Evolutionary conservation across 1,140 invertebrate species (phyloP), one percentile per base, ranked within the genome.

Genomic region (Leptopilina clavipes): DNA sequence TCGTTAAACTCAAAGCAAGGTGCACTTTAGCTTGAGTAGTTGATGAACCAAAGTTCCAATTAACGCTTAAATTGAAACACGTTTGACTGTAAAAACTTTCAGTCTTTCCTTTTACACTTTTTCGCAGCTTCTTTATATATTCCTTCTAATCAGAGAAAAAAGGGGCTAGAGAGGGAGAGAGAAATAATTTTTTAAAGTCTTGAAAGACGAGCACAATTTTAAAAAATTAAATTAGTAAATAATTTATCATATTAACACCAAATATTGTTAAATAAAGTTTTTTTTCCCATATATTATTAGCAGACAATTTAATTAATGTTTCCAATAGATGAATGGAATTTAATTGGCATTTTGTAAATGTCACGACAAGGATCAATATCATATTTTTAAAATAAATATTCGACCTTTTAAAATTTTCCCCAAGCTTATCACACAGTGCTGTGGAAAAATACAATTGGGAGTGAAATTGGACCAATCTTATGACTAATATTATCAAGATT

Each of bases 11-110:
- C 75, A 56, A 76, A 19, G 54, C 75, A 40, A 81, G 72, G 76
- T 72, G 70, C 72, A 65, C 59, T 70, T 65, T 73, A 75, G 56
- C 72, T 80, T 37, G 19, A 65, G 76, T 59, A 72, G 54, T 81
- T 86, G 84, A 86, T 86, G 84, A 86, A 78, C 77, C 75, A 83
- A 86, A 84, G 84, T 77, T 83, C 75, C 79, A 85, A 87, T 87
- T 83, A 86, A 87, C 85, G 79, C 75, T 54, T 72, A 40, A 43
- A 52, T 54, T 76, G 74, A 73, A 81, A 83, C 71, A 76, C 70
- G 40, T n/a, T 65, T 65, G 22, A 22, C 14, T 65, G 14, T 65
- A 31, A 37, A 52, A 44, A 43, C 37, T 56, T 52, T 52, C 3
- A 52, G 48, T 52, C n/a, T 17, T 52, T n/a, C n/a, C 48, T 52